These are phyloP conservation scores for Lophura nycthemera DNA, from an alignment of 2,113 vertebrate genomes.

Conservation along the genomic window DNA sequence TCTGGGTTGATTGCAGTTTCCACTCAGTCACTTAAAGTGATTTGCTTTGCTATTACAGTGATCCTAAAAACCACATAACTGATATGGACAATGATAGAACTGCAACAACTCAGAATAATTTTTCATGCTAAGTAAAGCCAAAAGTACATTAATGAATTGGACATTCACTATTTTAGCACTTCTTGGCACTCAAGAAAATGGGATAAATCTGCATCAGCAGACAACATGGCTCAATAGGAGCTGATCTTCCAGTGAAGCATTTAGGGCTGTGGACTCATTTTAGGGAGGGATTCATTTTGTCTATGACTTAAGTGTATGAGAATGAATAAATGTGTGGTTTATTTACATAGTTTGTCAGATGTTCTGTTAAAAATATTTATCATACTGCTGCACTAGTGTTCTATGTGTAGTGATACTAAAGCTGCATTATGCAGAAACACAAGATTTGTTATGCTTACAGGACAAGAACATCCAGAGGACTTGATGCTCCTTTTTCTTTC, in stretches of 20 bases:
- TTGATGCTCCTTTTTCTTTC: not conserved
- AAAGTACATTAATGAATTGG: not conserved
- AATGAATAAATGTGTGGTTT: not conserved
- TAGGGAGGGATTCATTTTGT: not conserved
- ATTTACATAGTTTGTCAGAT: constrained; percentile 20
- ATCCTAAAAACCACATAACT: not conserved
- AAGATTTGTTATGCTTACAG: not conserved
- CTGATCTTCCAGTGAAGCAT: not conserved
- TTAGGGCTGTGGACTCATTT: not conserved
- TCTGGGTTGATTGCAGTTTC: not conserved
- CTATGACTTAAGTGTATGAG: not conserved
- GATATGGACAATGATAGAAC: not conserved
- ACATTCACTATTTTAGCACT: not conserved
- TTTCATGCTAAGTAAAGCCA: not conserved
- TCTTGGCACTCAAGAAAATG: not conserved
- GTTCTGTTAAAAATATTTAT: constrained; percentile 22
- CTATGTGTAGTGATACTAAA: not conserved
- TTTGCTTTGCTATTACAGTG: not conserved
- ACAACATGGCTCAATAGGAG: not conserved
- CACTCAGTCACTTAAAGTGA: not conserved
- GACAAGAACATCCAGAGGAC: not conserved
- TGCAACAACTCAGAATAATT: not conserved
- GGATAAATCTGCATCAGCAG: not conserved
- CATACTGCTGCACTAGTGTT: constrained; percentile 7
- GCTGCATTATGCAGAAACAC: not conserved